Evolutionary conservation across 2,888 invertebrate genomes (phyloP).

Genomic region (Xestia sexstrigata): DNA sequence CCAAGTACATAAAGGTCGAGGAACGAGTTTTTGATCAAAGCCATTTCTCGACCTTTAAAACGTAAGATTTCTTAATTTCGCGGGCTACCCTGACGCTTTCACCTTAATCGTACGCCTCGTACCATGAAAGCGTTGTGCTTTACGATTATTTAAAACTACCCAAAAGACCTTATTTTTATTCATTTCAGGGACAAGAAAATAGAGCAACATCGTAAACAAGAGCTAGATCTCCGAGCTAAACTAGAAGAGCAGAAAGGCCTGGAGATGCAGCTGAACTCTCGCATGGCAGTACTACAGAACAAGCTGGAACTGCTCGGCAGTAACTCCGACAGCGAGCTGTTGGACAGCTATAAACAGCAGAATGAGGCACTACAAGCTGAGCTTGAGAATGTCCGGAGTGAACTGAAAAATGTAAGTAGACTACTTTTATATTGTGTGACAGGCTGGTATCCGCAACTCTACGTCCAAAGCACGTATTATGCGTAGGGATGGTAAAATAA

Average conservation of each 20-base stretch:
- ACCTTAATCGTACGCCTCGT: not conserved
- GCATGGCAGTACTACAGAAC: constrained; percentile 83
- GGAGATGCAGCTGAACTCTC: constrained; percentile 85
- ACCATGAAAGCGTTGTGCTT: not conserved
- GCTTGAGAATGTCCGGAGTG: constrained; percentile 78
- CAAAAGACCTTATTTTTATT: no score
- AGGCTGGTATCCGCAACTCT: no score
- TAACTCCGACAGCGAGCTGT: constrained; percentile 77
- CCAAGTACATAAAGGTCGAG: no score
- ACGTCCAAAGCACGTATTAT: no score
- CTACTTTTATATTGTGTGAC: not conserved
- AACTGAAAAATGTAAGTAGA: constrained; percentile 81
- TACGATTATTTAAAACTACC: not conserved
- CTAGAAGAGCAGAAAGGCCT: constrained; percentile 84
- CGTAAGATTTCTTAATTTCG: no score
- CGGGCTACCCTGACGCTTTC: no score
- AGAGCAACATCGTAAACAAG: constrained; percentile 84
- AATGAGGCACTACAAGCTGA: constrained; percentile 82
- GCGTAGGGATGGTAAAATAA: no score
- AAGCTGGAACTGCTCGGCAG: constrained; percentile 80
- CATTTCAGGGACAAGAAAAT: constrained; percentile 82
- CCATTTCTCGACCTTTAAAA: no score
- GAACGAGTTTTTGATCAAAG: no score
- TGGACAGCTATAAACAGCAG: constrained; percentile 81
- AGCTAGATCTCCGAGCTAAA: constrained; percentile 80